phyloP scores from a whole-genome alignment of 2,113 vertebrate species.

The Crotalus horridus region DNA sequence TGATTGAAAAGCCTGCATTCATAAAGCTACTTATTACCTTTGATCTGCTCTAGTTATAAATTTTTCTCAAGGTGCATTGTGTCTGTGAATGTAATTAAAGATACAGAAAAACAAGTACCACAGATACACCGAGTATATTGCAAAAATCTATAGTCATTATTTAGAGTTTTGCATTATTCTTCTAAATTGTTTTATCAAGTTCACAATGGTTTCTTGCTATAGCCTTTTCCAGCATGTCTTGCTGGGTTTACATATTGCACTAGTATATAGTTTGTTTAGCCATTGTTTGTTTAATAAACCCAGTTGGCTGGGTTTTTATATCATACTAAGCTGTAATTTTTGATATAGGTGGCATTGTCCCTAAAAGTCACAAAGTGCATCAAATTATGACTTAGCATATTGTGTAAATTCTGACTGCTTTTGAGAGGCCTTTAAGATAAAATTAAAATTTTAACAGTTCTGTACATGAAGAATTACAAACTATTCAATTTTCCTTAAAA shows the following conservation, averaged over 20 bases:
- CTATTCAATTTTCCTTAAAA: background rate
- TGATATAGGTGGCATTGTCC: background rate
- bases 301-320: background rate
- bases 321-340: background rate
- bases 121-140: conserved; percentile 44
- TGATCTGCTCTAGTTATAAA: conserved; percentile 59
- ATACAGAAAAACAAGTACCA: conserved; percentile 54
- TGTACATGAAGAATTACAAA: background rate
- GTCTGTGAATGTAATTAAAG: conserved; percentile 50
- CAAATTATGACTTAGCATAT: background rate
- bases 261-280: background rate
- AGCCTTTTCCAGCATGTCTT: background rate
- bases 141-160: conserved; percentile 36
- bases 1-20: conserved; percentile 46
- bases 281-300: background rate
- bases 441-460: background rate
- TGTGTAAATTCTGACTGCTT: background rate
- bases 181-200: background rate
- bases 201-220: background rate
- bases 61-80: conserved; percentile 55
- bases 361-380: background rate
- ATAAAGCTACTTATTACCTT: conserved; percentile 43
- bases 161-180: conserved; percentile 28
- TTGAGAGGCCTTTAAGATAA: background rate
- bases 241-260: background rate